Evolutionary conservation across 2,113 vertebrate species (phyloP).

Genomic region (Ochotona curzoniae): DNA sequence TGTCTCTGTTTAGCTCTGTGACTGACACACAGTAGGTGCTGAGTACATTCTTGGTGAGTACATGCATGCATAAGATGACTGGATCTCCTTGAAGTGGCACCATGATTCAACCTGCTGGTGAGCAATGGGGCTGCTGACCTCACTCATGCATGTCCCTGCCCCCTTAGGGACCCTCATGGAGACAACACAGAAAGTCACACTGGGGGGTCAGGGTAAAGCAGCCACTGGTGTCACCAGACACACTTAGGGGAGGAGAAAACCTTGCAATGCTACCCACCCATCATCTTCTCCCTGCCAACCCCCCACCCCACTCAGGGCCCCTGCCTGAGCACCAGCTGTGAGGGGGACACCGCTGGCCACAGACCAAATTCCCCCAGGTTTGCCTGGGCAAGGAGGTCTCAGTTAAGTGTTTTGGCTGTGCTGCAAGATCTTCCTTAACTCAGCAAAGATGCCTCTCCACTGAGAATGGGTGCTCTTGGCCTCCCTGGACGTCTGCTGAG

Average conservation of each 20-base stretch:
- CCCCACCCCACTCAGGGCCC: neutral
- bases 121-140: neutral
- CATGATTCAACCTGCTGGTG: neutral
- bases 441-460: conserved; percentile 45
- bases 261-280: neutral
- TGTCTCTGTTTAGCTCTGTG: neutral
- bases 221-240: neutral
- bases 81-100: neutral
- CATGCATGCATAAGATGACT: neutral
- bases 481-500: neutral
- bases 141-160: neutral
- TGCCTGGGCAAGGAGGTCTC: conserved; percentile 68
- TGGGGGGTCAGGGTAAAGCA: neutral
- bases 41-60: neutral
- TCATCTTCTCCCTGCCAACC: neutral
- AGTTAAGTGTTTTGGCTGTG: conserved; percentile 62
- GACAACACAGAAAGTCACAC: neutral
- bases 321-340: neutral
- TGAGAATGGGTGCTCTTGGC: neutral
- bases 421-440: conserved; percentile 77
- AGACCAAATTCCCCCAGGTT: conserved; percentile 58
- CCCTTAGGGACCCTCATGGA: neutral
- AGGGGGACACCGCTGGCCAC: conserved; percentile 7
- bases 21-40: neutral
- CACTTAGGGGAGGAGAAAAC: neutral